These are phyloP conservation scores for Holacanthus passer DNA, from an alignment of 2,113 vertebrate genomes.

Conservation along the genomic window DNA sequence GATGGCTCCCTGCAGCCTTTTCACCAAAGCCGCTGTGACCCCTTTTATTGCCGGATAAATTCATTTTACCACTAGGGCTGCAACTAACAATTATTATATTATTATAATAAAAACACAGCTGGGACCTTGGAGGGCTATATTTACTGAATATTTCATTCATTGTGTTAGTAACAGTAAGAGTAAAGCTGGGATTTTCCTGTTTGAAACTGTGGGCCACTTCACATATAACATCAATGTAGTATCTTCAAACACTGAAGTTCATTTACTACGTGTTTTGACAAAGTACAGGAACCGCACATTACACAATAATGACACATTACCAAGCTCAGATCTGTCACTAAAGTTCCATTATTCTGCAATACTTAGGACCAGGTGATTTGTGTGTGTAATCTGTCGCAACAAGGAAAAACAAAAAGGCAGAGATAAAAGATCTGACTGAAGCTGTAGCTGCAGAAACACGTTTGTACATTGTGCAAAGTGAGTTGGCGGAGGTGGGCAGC, in stretches of 20 bases:
- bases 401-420: background rate
- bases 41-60: constrained; percentile 12
- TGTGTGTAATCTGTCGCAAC: constrained; percentile 11
- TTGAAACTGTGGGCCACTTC: background rate
- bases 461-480: background rate
- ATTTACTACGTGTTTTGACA: constrained; percentile 19
- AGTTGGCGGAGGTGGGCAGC: background rate
- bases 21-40: background rate
- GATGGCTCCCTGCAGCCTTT: constrained; percentile 12
- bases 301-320: constrained; percentile 19
- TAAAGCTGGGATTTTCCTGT: background rate
- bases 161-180: constrained; percentile 4
- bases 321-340: background rate
- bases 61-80: background rate
- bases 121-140: background rate
- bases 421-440: background rate
- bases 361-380: constrained; percentile 15
- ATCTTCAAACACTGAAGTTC: background rate
- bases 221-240: background rate
- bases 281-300: background rate
- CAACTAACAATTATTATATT: constrained; percentile 1
- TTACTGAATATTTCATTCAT: background rate
- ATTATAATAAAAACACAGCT: constrained; percentile 15
- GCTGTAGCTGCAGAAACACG: background rate
- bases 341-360: constrained; percentile 1